Evolutionary conservation across 2,797 vertebrate species (phyloP).

Genomic region (Centropyge bicolor): DNA sequence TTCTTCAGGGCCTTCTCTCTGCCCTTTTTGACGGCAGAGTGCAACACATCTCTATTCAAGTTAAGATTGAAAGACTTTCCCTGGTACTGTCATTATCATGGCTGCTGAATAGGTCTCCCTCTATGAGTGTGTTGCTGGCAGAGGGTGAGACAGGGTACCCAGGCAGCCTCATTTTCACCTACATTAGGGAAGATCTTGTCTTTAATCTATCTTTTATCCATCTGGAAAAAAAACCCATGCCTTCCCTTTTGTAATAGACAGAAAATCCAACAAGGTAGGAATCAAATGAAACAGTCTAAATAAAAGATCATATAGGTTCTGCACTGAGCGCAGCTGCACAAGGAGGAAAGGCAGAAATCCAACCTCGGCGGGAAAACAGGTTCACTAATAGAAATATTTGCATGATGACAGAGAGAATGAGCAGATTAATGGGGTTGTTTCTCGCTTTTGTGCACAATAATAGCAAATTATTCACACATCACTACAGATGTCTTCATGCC

Average conservation of each 20-base stretch:
- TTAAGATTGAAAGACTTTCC: slow-evolving; percentile 53
- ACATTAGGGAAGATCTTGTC: slow-evolving; percentile 19
- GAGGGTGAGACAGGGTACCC: slow-evolving; percentile 7
- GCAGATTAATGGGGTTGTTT: slow-evolving; percentile 45
- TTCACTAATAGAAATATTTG: slow-evolving; percentile 20
- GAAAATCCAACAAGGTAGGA: slow-evolving; percentile 1
- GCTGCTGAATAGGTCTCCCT: slow-evolving; percentile 46
- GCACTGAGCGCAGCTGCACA: neutral
- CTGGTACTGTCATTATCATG: slow-evolving; percentile 48
- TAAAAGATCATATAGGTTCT: neutral
- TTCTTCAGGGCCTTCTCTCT: slow-evolving; percentile 39
- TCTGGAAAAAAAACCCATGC: neutral
- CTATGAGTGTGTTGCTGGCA: slow-evolving; percentile 20
- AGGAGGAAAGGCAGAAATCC: slow-evolving; percentile 24
- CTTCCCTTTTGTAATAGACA: neutral
- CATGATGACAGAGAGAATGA: slow-evolving; percentile 17
- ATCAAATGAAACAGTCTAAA: slow-evolving; percentile 14
- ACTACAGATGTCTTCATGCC: slow-evolving; percentile 44
- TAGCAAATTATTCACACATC: slow-evolving; percentile 55
- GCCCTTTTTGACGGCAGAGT: slow-evolving; percentile 41
- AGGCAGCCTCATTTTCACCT: slow-evolving; percentile 31
- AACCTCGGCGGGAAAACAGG: slow-evolving; percentile 20
- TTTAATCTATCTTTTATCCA: slow-evolving; percentile 39
- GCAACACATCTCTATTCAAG: slow-evolving; percentile 55
- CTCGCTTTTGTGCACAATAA: slow-evolving; percentile 42